phyloP scores from a whole-genome alignment of 2,113 vertebrate species.

The Coptodon bakossiorum region DNA sequence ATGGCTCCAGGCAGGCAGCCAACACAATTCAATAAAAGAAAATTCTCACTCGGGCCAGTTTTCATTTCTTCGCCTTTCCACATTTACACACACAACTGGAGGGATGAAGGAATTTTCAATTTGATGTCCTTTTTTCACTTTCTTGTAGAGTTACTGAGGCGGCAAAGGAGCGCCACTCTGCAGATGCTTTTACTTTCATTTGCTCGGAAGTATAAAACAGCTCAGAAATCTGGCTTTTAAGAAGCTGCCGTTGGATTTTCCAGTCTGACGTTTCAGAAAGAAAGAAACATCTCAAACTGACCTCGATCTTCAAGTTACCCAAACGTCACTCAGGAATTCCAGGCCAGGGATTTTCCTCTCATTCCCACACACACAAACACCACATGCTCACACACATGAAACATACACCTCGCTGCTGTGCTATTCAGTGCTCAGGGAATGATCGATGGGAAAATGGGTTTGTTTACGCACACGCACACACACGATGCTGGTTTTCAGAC shows the following conservation, averaged over 20 bases:
- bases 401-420: conserved; percentile 32
- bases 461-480: conserved; percentile 13
- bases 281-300: background rate
- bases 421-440: conserved; percentile 33
- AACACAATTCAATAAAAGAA: conserved; percentile 46
- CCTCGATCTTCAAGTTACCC: background rate
- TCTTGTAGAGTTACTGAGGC: background rate
- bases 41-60: conserved; percentile 18
- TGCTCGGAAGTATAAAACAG: background rate
- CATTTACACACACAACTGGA: background rate
- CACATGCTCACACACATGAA: conserved; percentile 10
- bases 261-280: background rate
- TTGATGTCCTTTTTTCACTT: background rate
- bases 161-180: background rate
- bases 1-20: conserved; percentile 41
- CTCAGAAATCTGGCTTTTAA: background rate
- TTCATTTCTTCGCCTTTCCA: conserved; percentile 26
- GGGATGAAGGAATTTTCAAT: conserved; percentile 15
- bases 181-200: background rate
- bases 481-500: background rate
- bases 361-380: background rate
- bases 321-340: conserved; percentile 42
- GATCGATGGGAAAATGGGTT: conserved; percentile 44
- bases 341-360: conserved; percentile 16
- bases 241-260: background rate